Base-by-base conservation (phyloP, 2,888 invertebrate genomes). In the Leucophora obtusa region DNA sequence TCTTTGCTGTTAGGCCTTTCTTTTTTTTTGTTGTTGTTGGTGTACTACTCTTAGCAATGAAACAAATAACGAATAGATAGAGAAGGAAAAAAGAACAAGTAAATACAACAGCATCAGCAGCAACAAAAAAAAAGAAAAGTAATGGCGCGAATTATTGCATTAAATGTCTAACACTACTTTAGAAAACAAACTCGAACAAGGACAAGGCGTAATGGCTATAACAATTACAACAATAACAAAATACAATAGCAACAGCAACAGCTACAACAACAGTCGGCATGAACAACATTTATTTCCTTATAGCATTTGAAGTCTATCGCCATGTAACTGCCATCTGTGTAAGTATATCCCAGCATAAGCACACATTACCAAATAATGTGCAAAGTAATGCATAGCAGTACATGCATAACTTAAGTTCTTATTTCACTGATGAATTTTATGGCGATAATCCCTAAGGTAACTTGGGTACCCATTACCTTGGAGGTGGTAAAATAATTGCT, bases 121-220 rank as follows among this genome's bases (percentile, higher is more conserved):
- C 50, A 75, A 71, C 71, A 80, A 63, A 71, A 79, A 80, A 63
- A 66, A 80, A 58, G 51, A 72, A 80, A 80, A 62, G 76, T 80
- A 80, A 80, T 80, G 80, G 80, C 76, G 80, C 76, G 80, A 80
- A 80, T 80, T 80, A 80, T 80, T 80, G 76, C 80, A 80, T 80
- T 80, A 80, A 80, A 72, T 80, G 76, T 76, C 80, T 80, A 69
- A 80, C 76, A 80, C 72, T 68, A 71, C 70, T 65, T 58, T 76
- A 24, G 66, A 66, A 47, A 53, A 62, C 75, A 74, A 63, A 4
- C 54, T 50, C 63, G 5, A 68, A 38, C 56, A 78, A 54, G 47
- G 59, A 54, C 69, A 59, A 17, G 58, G 50, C 58, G 18, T 54
- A 66, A 50, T 47, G 35, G 50, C 50, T 33, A 47, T 51, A 58